Percentiles rank a stretch among this genome's conserved stretches.
Conservation (phyloP, 2,888 invertebrate genomes). For the Mesorhabditis belari region DNA sequence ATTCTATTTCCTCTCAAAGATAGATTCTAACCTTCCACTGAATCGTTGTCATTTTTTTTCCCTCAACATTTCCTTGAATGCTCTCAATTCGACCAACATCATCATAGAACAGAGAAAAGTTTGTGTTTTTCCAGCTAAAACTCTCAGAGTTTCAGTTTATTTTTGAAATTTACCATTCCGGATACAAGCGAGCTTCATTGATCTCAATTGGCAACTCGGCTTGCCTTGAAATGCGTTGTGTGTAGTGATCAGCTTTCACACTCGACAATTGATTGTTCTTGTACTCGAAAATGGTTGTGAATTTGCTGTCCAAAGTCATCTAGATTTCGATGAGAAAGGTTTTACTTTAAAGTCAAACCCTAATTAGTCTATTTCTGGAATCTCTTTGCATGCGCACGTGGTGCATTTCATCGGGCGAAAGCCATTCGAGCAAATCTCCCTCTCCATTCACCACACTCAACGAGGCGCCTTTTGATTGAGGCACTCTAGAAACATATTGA, state of each 20-base stretch:
- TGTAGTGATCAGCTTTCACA: neutral
- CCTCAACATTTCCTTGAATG: neutral
- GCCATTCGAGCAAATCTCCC: slow-evolving; percentile 10
- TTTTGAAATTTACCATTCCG: neutral
- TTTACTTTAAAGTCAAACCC: neutral
- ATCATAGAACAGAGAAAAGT: neutral
- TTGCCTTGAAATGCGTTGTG: neutral
- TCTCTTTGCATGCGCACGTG: slow-evolving; percentile 12
- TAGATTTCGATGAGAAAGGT: neutral
- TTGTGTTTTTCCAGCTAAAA: neutral
- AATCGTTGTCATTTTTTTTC: neutral
- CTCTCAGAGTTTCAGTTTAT: neutral
- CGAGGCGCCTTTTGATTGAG: slow-evolving; percentile 12
- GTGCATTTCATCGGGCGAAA: slow-evolving; percentile 19
- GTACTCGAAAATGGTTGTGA: neutral
- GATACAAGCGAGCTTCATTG: neutral
- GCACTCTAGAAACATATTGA: neutral
- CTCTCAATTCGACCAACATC: neutral
- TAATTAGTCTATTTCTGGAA: slow-evolving; percentile 1
- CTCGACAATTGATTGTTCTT: neutral
- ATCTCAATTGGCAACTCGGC: neutral
- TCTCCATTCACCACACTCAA: slow-evolving; percentile 7
- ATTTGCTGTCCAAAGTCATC: slow-evolving; percentile 1
- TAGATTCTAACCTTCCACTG: too few species aligned
- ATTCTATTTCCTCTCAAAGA: too few species aligned